Percentiles rank a stretch among this genome's conserved stretches.
phyloP scores from a whole-genome alignment of 2,113 vertebrate species.

The Apteryx owenii region DNA sequence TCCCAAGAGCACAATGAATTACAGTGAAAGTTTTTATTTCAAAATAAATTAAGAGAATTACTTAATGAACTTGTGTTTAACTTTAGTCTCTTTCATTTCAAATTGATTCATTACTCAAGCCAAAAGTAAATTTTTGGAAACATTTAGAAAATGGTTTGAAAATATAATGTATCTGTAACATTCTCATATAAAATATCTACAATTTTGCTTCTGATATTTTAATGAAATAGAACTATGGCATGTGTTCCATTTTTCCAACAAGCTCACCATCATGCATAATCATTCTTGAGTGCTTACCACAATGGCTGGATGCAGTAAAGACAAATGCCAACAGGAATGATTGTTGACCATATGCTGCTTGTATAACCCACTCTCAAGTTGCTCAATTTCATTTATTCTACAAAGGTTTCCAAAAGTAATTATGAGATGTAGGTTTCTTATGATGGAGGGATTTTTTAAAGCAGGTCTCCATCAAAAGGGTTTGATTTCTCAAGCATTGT shows the following conservation, averaged over 20 bases:
- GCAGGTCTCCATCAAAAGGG: neutral
- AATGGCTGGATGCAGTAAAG: neutral
- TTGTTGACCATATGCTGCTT: neutral
- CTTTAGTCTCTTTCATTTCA: neutral
- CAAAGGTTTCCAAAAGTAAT: neutral
- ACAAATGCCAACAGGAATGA: neutral
- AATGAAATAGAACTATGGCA: neutral
- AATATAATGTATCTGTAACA: neutral
- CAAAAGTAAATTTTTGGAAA: constrained; percentile 21
- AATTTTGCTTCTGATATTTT: neutral
- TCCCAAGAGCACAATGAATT: neutral
- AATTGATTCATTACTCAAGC: neutral
- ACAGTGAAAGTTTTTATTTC: neutral
- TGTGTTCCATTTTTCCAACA: neutral
- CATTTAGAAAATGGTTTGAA: constrained; percentile 23
- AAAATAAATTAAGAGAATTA: constrained; percentile 11
- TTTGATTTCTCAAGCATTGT: neutral
- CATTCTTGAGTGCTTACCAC: neutral
- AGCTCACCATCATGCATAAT: neutral
- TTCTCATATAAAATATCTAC: neutral
- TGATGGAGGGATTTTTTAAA: neutral
- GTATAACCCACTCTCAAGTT: neutral
- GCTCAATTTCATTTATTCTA: neutral
- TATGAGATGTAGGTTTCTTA: neutral
- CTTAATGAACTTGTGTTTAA: neutral